Conservation (phyloP, 2,888 invertebrate genomes). For the Lepidocyrtinus sp. region DNA sequence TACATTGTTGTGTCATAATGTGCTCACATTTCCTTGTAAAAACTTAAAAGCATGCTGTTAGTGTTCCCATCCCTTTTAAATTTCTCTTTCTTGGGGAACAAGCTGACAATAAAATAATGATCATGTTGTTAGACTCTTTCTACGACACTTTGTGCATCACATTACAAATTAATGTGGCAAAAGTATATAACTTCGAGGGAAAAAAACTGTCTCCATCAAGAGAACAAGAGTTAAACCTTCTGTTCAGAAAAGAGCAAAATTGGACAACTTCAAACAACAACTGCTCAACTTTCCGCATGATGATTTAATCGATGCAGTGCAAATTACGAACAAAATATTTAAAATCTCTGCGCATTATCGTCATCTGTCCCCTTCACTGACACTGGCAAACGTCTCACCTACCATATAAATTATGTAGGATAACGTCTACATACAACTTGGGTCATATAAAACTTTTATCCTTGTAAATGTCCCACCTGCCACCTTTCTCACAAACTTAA, state of each 20-base stretch:
- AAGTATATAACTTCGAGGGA: background rate
- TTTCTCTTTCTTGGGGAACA: background rate
- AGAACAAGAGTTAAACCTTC: conserved; percentile 10
- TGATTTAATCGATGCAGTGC: conserved; percentile 60
- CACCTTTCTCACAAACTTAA: conserved; percentile 53
- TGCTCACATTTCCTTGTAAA: conserved; percentile 11
- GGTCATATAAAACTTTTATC: background rate
- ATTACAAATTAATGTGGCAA: conserved; percentile 35
- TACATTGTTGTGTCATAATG: conserved; percentile 22
- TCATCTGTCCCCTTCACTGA: conserved; percentile 46
- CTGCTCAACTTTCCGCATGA: conserved; percentile 46
- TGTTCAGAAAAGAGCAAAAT: background rate
- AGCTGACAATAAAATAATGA: conserved; percentile 34
- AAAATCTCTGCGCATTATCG: conserved; percentile 52
- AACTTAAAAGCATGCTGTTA: conserved; percentile 11
- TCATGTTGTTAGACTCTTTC: background rate
- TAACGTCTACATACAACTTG: conserved; percentile 2
- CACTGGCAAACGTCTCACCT: background rate
- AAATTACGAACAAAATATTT: conserved; percentile 46
- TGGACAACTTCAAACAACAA: conserved; percentile 21
- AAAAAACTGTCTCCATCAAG: conserved; percentile 11
- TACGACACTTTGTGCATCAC: conserved; percentile 18
- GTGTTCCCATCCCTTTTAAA: background rate
- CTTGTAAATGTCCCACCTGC: conserved; percentile 44
- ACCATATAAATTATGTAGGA: conserved; percentile 1